Percentiles rank a stretch among this genome's conserved stretches.
These are phyloP conservation scores for Candidula unifasciata DNA, from an alignment of 2,888 invertebrate species.

Conservation along the genomic window DNA sequence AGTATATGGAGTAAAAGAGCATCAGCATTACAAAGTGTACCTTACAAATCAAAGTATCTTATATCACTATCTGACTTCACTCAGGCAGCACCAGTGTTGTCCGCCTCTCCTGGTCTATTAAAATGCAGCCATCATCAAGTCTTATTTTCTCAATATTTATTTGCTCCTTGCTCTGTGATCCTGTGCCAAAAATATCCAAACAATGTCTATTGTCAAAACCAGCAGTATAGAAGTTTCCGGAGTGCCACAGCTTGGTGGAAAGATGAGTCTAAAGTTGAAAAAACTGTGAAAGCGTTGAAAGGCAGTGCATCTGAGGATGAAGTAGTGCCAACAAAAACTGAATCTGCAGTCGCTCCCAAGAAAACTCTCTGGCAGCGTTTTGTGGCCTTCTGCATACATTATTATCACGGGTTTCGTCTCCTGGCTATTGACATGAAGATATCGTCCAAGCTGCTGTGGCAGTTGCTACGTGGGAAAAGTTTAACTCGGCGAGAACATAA, in stretches of 20 bases:
- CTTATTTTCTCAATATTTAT: not conserved
- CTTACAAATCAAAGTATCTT: conserved; percentile 55
- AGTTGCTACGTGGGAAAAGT: conserved; percentile 88
- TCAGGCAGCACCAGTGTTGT: not conserved
- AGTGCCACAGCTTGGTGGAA: conserved; percentile 56
- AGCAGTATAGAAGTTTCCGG: conserved; percentile 56
- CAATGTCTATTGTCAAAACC: not conserved
- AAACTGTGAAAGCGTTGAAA: conserved; percentile 90
- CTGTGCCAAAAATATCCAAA: conserved; percentile 18
- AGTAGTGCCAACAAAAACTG: conserved; percentile 8
- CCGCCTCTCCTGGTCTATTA: not conserved
- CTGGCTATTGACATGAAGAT: conserved; percentile 94
- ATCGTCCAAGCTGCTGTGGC: conserved; percentile 86
- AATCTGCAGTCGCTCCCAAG: conserved; percentile 79
- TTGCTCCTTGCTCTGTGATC: conserved; percentile 11
- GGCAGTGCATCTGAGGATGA: conserved; percentile 77
- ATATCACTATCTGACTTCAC: conserved; percentile 29
- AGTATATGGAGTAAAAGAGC: not conserved
- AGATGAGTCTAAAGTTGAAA: conserved; percentile 90
- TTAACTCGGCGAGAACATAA: conserved; percentile 93
- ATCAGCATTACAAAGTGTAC: conserved; percentile 16
- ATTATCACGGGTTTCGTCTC: conserved; percentile 97
- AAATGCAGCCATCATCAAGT: not conserved
- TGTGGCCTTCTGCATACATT: conserved; percentile 90
- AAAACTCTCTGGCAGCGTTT: conserved; percentile 84